phyloP scores from a whole-genome alignment of 2,888 invertebrate genomes.

The Tromatobia lineatoria region DNA sequence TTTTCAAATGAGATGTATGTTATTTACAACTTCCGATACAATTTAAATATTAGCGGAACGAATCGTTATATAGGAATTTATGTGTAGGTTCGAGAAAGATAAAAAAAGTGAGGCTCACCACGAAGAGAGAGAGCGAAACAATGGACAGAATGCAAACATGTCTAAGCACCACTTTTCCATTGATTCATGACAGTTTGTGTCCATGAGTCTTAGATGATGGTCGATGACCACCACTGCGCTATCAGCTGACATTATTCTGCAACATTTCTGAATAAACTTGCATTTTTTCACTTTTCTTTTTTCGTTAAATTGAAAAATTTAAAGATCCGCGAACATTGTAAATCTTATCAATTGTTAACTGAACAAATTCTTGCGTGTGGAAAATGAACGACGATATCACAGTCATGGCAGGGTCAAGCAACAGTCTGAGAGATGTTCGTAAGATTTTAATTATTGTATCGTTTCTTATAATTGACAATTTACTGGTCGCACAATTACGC shows the following conservation, averaged over 20 bases:
- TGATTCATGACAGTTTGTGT: not conserved
- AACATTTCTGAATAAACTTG: not conserved
- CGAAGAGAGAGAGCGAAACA: not conserved
- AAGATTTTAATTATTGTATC: slow-evolving; percentile 3
- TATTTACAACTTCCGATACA: no score
- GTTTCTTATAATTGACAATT: not conserved
- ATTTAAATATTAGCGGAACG: not conserved
- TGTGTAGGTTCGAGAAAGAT: not conserved
- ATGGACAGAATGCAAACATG: no score
- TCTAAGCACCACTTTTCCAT: not conserved
- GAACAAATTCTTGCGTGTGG: not conserved
- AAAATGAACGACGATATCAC: slow-evolving; percentile 21
- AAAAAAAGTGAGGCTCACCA: not conserved
- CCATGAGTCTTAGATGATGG: not conserved
- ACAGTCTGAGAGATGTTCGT: slow-evolving; percentile 37
- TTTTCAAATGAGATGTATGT: no score
- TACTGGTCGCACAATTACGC: not conserved
- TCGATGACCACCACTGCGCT: not conserved
- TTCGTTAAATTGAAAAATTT: not conserved
- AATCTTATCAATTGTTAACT: not conserved
- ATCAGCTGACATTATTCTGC: not conserved
- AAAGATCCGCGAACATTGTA: no score
- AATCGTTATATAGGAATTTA: not conserved
- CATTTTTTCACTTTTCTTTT: not conserved
- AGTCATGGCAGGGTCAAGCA: slow-evolving; percentile 45